Percentiles rank a stretch among this genome's conserved stretches.
phyloP scores from a whole-genome alignment of 2,888 invertebrate genomes.

The Siphlonurus alternatus region DNA sequence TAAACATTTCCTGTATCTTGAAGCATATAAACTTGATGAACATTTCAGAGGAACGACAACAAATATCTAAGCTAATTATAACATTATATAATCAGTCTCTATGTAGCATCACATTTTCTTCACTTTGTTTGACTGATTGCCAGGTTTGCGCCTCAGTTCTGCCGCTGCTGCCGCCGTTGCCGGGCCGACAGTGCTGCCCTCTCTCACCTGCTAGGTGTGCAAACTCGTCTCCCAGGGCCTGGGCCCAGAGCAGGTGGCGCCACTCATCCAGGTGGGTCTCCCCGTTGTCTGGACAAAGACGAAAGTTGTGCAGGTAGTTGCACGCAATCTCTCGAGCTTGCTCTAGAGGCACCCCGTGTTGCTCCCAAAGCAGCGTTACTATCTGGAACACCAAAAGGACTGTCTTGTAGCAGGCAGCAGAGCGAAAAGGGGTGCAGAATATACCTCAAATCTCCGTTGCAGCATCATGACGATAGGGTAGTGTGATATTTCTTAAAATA shows the following conservation, averaged over 20 bases:
- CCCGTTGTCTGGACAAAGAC: slow-evolving; percentile 64
- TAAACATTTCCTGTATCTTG: no score
- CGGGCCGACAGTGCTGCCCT: neutral
- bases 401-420: neutral
- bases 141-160: no score
- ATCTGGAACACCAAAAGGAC: slow-evolving; percentile 27
- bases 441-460: no score
- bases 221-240: slow-evolving; percentile 55
- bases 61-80: no score
- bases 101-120: no score
- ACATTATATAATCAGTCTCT: no score
- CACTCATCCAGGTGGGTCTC: slow-evolving; percentile 53
- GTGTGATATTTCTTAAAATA: no score
- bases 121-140: no score
- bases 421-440: no score
- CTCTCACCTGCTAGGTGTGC: slow-evolving; percentile 48
- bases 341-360: slow-evolving; percentile 47
- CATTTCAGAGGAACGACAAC: no score
- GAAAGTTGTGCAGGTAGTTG: slow-evolving; percentile 54
- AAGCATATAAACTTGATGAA: no score
- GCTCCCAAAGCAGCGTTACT: slow-evolving; percentile 34
- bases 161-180: neutral
- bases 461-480: no score
- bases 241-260: slow-evolving; percentile 60
- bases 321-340: slow-evolving; percentile 45